A percentile compares a stretch with the other conserved stretches of the same genome.
These are phyloP conservation scores for Peromyscus californicus DNA, from an alignment of 2,113 vertebrate genomes.

Conservation along the genomic window DNA sequence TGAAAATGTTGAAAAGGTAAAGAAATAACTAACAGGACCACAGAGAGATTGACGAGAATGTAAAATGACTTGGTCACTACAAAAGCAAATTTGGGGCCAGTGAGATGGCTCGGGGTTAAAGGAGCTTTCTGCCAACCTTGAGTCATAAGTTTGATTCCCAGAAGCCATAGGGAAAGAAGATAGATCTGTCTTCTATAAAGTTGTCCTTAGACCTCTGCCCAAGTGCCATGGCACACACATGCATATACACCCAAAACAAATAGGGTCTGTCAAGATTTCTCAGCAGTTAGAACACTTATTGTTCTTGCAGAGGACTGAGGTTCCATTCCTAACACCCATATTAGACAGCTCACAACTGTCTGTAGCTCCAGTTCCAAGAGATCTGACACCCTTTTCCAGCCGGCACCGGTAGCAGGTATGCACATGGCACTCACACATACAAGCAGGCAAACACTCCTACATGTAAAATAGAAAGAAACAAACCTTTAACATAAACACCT, in stretches of 20 bases:
- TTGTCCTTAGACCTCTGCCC: background rate
- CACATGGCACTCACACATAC: background rate
- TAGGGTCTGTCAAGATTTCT: background rate
- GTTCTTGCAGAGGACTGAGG: background rate
- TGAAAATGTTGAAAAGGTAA: background rate
- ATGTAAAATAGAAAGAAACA: background rate
- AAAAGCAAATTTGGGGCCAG: background rate
- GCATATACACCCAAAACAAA: background rate
- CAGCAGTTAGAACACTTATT: background rate
- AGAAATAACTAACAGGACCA: background rate
- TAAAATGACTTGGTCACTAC: background rate
- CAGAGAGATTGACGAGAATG: background rate
- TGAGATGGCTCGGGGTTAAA: background rate
- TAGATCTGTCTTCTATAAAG: background rate
- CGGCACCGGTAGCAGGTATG: background rate
- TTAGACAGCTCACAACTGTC: background rate
- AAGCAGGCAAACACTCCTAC: background rate
- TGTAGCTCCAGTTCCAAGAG: background rate
- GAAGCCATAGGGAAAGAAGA: background rate
- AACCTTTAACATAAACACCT: background rate
- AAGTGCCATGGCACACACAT: background rate
- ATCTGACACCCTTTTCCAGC: background rate
- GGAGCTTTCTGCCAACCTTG: background rate
- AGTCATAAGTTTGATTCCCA: background rate
- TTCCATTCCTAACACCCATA: background rate